phyloP scores from a whole-genome alignment of 2,797 vertebrate species.

The Taeniopygia guttata region DNA sequence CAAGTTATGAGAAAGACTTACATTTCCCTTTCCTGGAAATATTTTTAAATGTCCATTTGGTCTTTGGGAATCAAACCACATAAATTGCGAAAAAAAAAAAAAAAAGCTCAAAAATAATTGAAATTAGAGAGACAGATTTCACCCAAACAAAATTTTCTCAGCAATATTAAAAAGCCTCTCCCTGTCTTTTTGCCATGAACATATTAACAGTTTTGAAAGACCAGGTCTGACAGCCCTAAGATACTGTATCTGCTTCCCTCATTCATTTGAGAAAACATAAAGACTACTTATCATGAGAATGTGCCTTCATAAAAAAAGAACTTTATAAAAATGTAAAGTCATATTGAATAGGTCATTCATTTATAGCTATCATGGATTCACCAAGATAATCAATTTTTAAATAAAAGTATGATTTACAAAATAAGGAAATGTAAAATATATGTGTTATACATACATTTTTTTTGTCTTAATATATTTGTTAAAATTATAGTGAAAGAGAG shows the following conservation, averaged over 20 bases:
- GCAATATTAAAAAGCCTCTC: not conserved
- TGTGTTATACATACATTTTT: not conserved
- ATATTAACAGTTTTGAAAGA: not conserved
- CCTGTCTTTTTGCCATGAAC: not conserved
- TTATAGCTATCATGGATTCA: not conserved
- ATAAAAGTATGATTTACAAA: not conserved
- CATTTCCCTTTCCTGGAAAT: not conserved
- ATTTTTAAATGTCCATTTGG: not conserved
- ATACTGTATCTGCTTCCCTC: not conserved
- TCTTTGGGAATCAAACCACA: not conserved
- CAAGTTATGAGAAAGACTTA: not conserved
- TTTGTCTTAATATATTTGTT: not conserved
- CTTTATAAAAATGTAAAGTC: not conserved
- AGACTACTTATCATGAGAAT: not conserved
- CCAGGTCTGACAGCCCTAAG: not conserved
- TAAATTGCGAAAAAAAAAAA: not conserved
- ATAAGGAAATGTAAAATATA: not conserved
- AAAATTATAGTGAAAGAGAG: not conserved
- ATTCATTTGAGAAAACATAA: not conserved
- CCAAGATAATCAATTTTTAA: not conserved
- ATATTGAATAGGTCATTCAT: not conserved
- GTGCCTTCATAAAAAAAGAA: not conserved
- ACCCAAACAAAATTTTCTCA: not conserved
- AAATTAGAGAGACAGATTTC: not conserved
- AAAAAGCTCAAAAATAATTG: not conserved